These are phyloP conservation scores for Danionella dracula DNA, from an alignment of 2,797 vertebrate species.

Conservation along the genomic window DNA sequence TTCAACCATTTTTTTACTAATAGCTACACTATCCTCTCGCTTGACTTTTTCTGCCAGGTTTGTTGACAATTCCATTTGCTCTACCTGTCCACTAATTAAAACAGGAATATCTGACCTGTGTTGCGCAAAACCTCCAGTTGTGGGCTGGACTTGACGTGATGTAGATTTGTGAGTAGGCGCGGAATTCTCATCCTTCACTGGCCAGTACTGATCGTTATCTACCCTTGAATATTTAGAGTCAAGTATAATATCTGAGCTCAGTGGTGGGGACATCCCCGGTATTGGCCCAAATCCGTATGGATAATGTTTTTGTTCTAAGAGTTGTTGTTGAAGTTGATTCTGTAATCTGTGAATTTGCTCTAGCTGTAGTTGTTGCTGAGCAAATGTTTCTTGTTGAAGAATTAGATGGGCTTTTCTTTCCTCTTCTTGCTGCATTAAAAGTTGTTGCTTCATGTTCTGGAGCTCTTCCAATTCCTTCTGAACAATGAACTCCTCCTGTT, in stretches of 20 bases:
- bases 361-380: slow-evolving; percentile 90
- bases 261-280: slow-evolving; percentile 66
- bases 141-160: slow-evolving; percentile 71
- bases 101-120: slow-evolving; percentile 69
- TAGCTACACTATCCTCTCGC: slow-evolving; percentile 69
- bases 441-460: slow-evolving; percentile 94
- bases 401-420: slow-evolving; percentile 94
- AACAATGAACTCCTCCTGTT: slow-evolving; percentile 95
- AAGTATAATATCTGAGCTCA: slow-evolving; percentile 77
- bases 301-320: slow-evolving; percentile 89
- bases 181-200: slow-evolving; percentile 79
- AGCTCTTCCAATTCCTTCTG: slow-evolving; percentile 96
- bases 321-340: slow-evolving; percentile 90
- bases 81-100: slow-evolving; percentile 62
- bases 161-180: slow-evolving; percentile 66
- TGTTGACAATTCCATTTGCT: slow-evolving; percentile 72
- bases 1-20: slow-evolving; percentile 83
- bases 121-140: slow-evolving; percentile 68
- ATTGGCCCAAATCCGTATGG: slow-evolving; percentile 78
- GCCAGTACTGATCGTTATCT: slow-evolving; percentile 89
- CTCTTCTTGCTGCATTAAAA: slow-evolving; percentile 93
- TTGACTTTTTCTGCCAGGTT: slow-evolving; percentile 71
- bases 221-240: slow-evolving; percentile 82
- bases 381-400: slow-evolving; percentile 93
- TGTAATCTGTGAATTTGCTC: slow-evolving; percentile 97